Evolutionary conservation across 2,888 invertebrate genomes (phyloP).

Genomic region (Philonicus albiceps): DNA sequence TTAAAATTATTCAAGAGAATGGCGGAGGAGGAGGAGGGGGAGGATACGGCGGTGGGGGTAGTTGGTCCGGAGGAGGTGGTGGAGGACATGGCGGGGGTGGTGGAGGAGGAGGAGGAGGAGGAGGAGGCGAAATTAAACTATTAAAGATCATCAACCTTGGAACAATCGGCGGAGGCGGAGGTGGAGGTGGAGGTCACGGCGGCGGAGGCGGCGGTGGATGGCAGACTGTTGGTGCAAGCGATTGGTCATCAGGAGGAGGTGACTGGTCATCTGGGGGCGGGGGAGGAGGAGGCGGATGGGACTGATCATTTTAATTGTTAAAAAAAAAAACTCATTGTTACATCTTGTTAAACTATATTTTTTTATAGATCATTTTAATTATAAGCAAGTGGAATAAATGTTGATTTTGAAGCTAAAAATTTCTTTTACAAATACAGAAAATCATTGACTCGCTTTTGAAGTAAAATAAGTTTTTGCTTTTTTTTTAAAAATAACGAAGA

Average conservation of each 20-base stretch:
- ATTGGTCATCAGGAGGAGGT: slow-evolving; percentile 17
- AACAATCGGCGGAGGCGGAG: neutral
- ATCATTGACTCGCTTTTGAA: neutral
- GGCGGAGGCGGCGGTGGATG: slow-evolving; percentile 30
- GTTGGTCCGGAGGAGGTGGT: slow-evolving; percentile 29
- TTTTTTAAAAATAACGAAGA: no score
- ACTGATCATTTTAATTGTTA: neutral
- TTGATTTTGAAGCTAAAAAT: neutral
- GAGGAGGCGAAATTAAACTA: neutral
- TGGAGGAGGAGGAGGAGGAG: neutral
- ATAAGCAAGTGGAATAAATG: neutral
- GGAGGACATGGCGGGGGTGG: neutral
- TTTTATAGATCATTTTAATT: neutral
- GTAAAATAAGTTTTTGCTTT: neutral
- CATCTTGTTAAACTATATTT: neutral
- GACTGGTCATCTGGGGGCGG: slow-evolving; percentile 38
- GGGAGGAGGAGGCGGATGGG: slow-evolving; percentile 39
- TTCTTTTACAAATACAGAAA: neutral
- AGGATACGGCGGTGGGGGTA: slow-evolving; percentile 73
- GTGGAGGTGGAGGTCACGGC: neutral
- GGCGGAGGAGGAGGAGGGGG: slow-evolving; percentile 60
- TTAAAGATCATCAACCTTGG: neutral
- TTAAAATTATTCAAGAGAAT: neutral
- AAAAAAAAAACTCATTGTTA: neutral
- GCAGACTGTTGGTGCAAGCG: neutral